A percentile compares a stretch with the other conserved stretches of the same genome.
phyloP scores from a whole-genome alignment of 2,797 vertebrate species.

The Mormyrops boulengeri region DNA sequence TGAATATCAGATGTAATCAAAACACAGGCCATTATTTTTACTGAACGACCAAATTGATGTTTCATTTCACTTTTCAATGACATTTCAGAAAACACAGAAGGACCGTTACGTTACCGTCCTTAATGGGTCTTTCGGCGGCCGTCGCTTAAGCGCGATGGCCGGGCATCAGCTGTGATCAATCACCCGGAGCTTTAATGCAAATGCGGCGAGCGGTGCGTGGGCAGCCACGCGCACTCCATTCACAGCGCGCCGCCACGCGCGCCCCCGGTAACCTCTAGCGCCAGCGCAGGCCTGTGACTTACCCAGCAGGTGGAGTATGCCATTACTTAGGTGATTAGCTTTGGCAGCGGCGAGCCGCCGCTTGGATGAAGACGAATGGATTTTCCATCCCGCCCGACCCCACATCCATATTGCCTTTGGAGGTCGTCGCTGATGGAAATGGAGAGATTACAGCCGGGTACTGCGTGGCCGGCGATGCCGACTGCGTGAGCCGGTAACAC shows the following conservation, averaged over 20 bases:
- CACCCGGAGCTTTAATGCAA: constrained; percentile 1
- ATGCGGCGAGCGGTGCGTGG: background rate
- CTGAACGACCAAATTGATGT: background rate
- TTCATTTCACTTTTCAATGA: background rate
- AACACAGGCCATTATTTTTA: background rate
- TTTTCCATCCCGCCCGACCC: background rate
- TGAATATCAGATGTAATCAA: background rate
- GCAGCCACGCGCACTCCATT: background rate
- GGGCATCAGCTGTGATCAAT: background rate
- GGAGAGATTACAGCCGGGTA: background rate
- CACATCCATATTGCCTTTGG: constrained; percentile 6
- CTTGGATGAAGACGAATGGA: constrained; percentile 14
- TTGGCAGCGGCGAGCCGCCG: constrained; percentile 2
- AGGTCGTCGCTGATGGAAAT: constrained; percentile 11
- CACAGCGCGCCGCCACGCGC: background rate
- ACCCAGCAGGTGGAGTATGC: background rate
- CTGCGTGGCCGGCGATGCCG: background rate
- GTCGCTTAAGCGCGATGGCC: background rate
- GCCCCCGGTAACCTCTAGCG: background rate
- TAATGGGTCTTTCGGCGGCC: background rate
- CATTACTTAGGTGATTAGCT: constrained; percentile 17
- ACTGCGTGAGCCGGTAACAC: background rate
- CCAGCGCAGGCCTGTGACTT: background rate
- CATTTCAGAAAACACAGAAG: background rate
- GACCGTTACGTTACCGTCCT: background rate